Base-by-base conservation (phyloP, 2,113 vertebrate species). In the Corvus moneduloides region DNA sequence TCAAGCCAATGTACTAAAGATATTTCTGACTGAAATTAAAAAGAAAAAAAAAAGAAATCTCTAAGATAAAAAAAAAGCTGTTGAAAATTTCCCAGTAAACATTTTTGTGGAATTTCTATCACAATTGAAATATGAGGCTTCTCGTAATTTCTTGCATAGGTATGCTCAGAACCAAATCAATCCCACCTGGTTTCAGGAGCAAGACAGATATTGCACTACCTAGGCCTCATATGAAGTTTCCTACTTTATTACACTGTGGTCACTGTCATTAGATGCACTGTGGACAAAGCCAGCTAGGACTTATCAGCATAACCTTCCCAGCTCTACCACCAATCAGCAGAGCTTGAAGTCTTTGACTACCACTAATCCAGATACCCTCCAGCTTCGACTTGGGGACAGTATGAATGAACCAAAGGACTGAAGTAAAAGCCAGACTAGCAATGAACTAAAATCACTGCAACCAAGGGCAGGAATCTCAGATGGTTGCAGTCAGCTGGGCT, bases 1-100 rank as follows among this genome's bases (percentile, higher is more conserved):
- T 8, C 23, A 55, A 67, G 27, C 7, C 23, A 6, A 64, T 22
- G 9, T 43, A 32, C 11, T 44, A 24, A 27, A 67, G 10, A 62
- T 10, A n/a, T 5, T 58, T 62, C 21, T 85, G 24, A 77, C 6
- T 4, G 48, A 75, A 83, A 63, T 17, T 44, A 39, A 56, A 74
- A 54, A 49, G 2, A 23, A 80, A 39, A 68, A 46, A n/a, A 63
- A 67, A 63, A 58, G 1, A 32, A 41, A 13, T 11, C 8, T 27
- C 18, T 27, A 30, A 5, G 0, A 5, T 0, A 8, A 8, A 44
- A 33, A 67, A 8, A 30, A 49, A 37, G 9, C 12, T 27, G 5
- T 17, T 58, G 16, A 71, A 49, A 78, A 74, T 24, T 17, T 63
- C 5, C 8, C 10, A 24, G 18, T 12, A 54, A 58, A 20, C 0